A percentile compares a stretch with the other conserved stretches of the same genome.
These are phyloP conservation scores for Margarornis squamiger DNA, from an alignment of 2,797 vertebrate genomes.

Conservation along the genomic window DNA sequence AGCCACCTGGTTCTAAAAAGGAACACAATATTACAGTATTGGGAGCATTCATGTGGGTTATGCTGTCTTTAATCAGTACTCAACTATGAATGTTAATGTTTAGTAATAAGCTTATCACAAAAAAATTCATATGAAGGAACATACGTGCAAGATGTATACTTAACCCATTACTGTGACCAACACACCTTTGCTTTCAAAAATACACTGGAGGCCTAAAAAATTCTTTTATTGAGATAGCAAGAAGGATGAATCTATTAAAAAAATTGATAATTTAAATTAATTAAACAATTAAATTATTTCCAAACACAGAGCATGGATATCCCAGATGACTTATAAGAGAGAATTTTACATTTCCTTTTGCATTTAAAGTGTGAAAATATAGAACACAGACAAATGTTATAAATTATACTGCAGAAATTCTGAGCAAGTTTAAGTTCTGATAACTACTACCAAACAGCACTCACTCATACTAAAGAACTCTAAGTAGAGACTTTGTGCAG, in stretches of 20 bases:
- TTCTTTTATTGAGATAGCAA: neutral
- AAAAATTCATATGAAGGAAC: neutral
- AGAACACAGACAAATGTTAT: constrained; percentile 6
- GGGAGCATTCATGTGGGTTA: neutral
- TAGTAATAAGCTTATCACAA: neutral
- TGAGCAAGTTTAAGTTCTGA: constrained; percentile 42
- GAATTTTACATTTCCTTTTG: constrained; percentile 13
- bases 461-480: neutral
- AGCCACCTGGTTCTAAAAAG: neutral
- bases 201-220: neutral
- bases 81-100: neutral
- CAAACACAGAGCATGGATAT: constrained; percentile 6
- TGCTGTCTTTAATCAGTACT: neutral
- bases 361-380: neutral
- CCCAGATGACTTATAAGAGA: constrained; percentile 20
- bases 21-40: neutral
- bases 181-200: neutral
- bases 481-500: neutral
- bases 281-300: too few species aligned
- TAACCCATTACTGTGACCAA: neutral
- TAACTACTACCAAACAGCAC: constrained; percentile 24
- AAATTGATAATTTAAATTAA: neutral
- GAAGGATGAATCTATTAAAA: neutral
- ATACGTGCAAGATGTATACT: rapidly evolving
- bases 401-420: constrained; percentile 1